Percentiles rank a stretch among this genome's conserved stretches.
Conservation (phyloP, 2,113 vertebrate species). For the Myanophis thanlyinensis region DNA sequence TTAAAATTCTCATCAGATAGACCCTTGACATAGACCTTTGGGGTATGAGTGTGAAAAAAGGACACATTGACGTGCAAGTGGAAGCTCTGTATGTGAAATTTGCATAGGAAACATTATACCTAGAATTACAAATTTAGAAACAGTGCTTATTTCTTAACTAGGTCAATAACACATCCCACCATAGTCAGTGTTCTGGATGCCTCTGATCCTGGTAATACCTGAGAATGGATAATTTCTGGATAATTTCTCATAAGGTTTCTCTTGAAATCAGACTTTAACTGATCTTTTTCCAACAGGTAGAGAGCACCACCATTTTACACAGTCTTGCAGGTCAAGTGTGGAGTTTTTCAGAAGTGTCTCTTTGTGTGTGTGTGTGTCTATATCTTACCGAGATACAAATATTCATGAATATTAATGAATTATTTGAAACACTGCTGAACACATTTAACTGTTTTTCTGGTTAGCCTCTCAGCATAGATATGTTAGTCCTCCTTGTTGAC, state of each 20-base stretch:
- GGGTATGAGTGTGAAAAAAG: not conserved
- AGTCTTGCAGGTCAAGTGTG: not conserved
- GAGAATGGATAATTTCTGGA: not conserved
- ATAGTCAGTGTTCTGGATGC: not conserved
- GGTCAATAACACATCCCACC: not conserved
- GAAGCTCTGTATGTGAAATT: not conserved
- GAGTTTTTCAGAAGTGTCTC: not conserved
- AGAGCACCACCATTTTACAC: not conserved
- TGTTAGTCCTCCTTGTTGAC: no score
- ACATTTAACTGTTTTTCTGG: not conserved
- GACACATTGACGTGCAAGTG: not conserved
- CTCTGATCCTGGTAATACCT: not conserved
- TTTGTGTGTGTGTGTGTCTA: not conserved
- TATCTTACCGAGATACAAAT: not conserved
- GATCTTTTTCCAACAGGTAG: not conserved
- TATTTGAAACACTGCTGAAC: not conserved
- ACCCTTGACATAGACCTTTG: constrained; percentile 11
- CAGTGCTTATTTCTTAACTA: not conserved
- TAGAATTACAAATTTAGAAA: not conserved
- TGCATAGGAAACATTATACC: not conserved
- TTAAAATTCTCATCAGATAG: constrained; percentile 32
- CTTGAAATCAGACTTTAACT: not conserved
- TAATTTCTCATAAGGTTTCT: not conserved
- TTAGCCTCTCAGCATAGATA: not conserved
- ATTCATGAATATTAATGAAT: not conserved